phyloP scores from a whole-genome alignment of 2,113 vertebrate genomes.

The Mionectes macconnelli region DNA sequence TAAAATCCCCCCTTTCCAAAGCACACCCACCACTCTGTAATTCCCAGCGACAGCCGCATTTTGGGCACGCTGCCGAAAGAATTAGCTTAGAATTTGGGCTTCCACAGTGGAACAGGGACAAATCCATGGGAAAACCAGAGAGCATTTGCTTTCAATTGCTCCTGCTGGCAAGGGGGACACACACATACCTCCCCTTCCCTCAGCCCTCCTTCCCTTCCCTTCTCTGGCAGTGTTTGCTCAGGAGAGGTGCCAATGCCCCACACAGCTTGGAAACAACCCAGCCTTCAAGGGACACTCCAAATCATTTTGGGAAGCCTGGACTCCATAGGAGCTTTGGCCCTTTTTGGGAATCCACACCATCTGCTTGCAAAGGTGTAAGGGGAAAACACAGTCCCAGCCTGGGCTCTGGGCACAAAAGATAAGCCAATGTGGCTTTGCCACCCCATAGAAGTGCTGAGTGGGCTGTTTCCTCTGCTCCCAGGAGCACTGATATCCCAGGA shows the following conservation, averaged over 20 bases:
- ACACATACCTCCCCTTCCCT: background rate
- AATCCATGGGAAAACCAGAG: background rate
- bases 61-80: background rate
- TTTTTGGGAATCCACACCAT: background rate
- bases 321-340: background rate
- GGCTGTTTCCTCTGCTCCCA: background rate
- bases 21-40: background rate
- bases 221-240: background rate
- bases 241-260: background rate
- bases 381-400: background rate
- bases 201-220: background rate
- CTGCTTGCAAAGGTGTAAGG: background rate
- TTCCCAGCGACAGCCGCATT: background rate
- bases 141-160: conserved; percentile 27
- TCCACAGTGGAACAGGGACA: background rate
- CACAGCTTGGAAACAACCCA: background rate
- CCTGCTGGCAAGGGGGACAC: background rate
- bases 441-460: background rate
- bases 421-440: background rate
- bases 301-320: background rate
- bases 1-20: background rate
- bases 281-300: background rate
- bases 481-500: background rate
- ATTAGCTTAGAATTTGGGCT: background rate
- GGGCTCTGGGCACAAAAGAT: background rate